Conservation (phyloP, 2,113 vertebrate species). For the Microtus oregoni region DNA sequence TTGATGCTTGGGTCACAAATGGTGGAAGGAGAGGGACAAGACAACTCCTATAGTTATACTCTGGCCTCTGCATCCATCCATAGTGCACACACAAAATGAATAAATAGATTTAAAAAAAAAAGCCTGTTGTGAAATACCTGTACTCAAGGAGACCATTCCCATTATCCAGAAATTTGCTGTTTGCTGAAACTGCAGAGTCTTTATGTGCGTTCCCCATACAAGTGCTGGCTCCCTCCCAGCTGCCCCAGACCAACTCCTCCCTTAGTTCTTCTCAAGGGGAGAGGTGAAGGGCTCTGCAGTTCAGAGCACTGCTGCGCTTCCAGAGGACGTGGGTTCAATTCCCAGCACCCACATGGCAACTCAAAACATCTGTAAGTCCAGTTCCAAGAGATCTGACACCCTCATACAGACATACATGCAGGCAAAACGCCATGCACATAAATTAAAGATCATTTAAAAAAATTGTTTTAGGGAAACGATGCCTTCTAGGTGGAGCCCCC, state of each 20-base stretch:
- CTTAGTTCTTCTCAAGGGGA: background rate
- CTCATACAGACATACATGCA: background rate
- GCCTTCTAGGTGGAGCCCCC: background rate
- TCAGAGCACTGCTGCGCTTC: background rate
- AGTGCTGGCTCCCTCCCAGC: background rate
- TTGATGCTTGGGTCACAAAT: background rate
- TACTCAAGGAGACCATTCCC: background rate
- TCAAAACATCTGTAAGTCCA: background rate
- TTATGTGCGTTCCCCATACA: background rate
- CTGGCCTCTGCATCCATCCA: background rate
- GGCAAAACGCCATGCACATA: background rate
- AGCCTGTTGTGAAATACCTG: background rate
- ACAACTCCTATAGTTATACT: background rate
- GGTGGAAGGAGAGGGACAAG: background rate
- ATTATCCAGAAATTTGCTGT: background rate
- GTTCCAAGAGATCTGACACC: background rate
- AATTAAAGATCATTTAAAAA: background rate
- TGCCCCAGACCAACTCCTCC: background rate
- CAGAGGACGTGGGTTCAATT: background rate
- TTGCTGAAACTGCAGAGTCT: background rate
- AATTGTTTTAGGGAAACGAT: background rate
- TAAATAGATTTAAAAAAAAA: background rate
- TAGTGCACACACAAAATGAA: background rate
- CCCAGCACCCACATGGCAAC: background rate
- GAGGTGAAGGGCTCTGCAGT: background rate